Evolutionary conservation across 2,797 vertebrate species (phyloP), one percentile per base, ranked within the genome.

Genomic region (Thamnophis elegans): DNA sequence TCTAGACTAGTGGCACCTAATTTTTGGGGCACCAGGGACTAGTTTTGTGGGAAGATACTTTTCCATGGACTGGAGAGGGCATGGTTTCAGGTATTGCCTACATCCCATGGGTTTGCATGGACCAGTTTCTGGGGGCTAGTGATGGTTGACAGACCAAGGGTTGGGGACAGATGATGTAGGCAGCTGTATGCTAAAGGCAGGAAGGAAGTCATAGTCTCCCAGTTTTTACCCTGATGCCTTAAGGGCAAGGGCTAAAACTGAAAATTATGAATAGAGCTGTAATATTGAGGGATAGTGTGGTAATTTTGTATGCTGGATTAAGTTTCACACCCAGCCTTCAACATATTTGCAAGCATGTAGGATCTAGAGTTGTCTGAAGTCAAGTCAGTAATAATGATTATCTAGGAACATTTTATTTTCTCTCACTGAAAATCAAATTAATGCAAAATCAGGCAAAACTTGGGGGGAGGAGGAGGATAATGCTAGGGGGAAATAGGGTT

Each of bases 61-160:
- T 56, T 56, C 5, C 5, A 6, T 60, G 55, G 56, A 58, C 56
- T 5, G 18, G 5, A 58, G 5, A 20, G 18, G 5, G 56, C 56
- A 20, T 58, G 16, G 5, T 58, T 58, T 18, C 16, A 11, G 20
- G 56, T 58, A 18, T 18, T 58, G 18, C 56, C 55, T 58, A 56
- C 18, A 6, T 58, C 18, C 16, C 5, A 1, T 6, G 1, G 16
- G 1, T 58, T 58, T 58, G 16, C 18, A 20, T 58, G 56, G 56
- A 58, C 16, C 18, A 20, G 56, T 58, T 58, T 58, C 56, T 58
- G 1, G 56, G 18, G 18, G 18, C 18, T 58, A 58, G 18, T 58
- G 56, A 5, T 1, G 0, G 18, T 58, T 5, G 16, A 58, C 1
- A 18, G 16, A 20, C 5, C 56, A 58, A 5, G 18, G 18, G 5